phyloP scores from a whole-genome alignment of 2,888 invertebrate genomes.

The Lasioglossum morio region DNA sequence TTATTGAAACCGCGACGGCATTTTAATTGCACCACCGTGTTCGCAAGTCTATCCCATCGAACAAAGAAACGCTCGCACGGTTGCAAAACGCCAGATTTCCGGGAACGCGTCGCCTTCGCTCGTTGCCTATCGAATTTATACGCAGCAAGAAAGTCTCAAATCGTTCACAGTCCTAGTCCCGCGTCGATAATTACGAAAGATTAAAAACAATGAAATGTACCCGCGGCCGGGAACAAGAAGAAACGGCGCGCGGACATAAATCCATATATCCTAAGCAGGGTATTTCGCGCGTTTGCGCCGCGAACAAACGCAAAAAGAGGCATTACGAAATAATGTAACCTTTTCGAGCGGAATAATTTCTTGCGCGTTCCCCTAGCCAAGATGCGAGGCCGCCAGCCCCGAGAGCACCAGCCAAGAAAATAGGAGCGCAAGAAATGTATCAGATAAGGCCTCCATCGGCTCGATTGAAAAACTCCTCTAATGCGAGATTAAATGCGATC shows the following conservation, averaged over 20 bases:
- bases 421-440: constrained; percentile 54
- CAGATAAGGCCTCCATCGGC: constrained; percentile 49
- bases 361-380: constrained; percentile 17
- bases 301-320: constrained; percentile 33
- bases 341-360: constrained; percentile 49
- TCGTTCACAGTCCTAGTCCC: constrained; percentile 22
- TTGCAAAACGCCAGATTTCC: not conserved
- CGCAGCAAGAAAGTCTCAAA: not conserved
- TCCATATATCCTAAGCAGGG: constrained; percentile 19
- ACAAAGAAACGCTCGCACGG: not conserved
- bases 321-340: constrained; percentile 49
- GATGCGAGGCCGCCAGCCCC: constrained; percentile 26
- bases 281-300: constrained; percentile 33
- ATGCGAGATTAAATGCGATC: constrained; percentile 58
- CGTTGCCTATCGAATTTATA: not conserved
- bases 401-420: constrained; percentile 25
- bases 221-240: constrained; percentile 15
- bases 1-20: constrained; percentile 2
- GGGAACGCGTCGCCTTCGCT: not conserved
- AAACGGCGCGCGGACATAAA: constrained; percentile 22
- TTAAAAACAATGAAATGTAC: constrained; percentile 12
- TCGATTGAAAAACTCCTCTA: constrained; percentile 49
- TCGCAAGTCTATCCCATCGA: not conserved
- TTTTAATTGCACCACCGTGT: constrained; percentile 8
- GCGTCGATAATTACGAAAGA: not conserved